Base-by-base conservation (phyloP, 2,113 vertebrate genomes). In the Neodontobutis hainanensis region DNA sequence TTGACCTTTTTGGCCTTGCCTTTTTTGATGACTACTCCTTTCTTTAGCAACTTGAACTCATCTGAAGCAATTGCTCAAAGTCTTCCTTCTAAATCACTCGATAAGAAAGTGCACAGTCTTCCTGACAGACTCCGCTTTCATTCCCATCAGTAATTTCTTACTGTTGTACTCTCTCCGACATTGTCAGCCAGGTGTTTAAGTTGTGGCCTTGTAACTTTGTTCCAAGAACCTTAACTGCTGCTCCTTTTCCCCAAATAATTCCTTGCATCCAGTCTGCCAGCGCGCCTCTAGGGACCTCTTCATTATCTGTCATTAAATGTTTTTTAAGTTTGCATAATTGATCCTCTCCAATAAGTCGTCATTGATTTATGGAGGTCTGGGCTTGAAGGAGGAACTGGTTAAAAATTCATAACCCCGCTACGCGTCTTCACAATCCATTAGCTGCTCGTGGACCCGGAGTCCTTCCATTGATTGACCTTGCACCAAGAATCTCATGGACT, bases 261-360 rank as follows among this genome's bases (percentile, higher is more conserved):
- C 77, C 66, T 69, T 58, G 43, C 77, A 89, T 71, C 70, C 70
- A 63, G 69, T 88, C 90, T 11, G n/a, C 73, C 15, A 70, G 77
- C 68, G 56, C 1, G 38, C 73, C 95, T 90, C 94, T 52, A 32
- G 94, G 94, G 96, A 91, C 90, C 89, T 92, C 90, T 96, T 98
- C 94, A 97, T 98, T 97, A 96, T 94, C 93, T 97, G 95, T 98
- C 94, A 97, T 97, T 98, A 97, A 98, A 95, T 97, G 96, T 96
- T 97, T 97, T 27, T 96, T 93, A 95, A 95, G 95, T 97, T 96
- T 98, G 95, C 96, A 98, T 97, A 97, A 98, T 98, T 99, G 97
- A 99, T 99, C 94, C 82, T 89, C 91, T 84, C 93, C 94, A 96
- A 97, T 97, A 96, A 98, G 94, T 95, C 94, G 93, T 96, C 93